Percentiles rank a stretch among this genome's conserved stretches.
Evolutionary conservation across 2,888 invertebrate genomes (phyloP).

Genomic region (Melieria omissa): DNA sequence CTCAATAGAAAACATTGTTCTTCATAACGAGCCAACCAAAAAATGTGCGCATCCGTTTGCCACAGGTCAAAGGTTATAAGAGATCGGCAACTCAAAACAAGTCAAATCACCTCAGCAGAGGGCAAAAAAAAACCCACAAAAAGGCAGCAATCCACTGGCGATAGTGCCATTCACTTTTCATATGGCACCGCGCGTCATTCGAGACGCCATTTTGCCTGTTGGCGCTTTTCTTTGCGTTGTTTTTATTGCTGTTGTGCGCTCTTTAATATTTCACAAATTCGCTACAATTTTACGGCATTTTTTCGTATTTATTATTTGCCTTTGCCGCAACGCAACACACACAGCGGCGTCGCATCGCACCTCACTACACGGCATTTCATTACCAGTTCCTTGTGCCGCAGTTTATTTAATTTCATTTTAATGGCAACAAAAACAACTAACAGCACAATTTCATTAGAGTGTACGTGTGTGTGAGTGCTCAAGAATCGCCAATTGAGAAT

Average conservation of each 20-base stretch:
- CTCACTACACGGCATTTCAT: too few species aligned
- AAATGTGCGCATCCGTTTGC: too few species aligned
- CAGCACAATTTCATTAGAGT: too few species aligned
- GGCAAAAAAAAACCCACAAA: background rate
- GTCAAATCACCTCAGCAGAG: background rate
- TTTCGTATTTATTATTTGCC: background rate
- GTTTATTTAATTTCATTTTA: too few species aligned
- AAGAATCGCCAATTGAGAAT: too few species aligned
- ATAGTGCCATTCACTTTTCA: slow-evolving; percentile 22
- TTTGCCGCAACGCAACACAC: background rate
- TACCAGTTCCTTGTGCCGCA: too few species aligned
- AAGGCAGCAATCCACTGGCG: too few species aligned
- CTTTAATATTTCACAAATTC: slow-evolving; percentile 18
- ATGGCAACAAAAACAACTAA: too few species aligned
- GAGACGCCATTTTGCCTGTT: slow-evolving; percentile 19
- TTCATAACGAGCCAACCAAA: too few species aligned
- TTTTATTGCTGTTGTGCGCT: background rate
- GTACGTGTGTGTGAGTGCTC: too few species aligned
- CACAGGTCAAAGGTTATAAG: background rate
- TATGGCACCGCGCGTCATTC: slow-evolving; percentile 11
- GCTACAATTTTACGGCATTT: slow-evolving; percentile 17
- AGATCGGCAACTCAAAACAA: background rate
- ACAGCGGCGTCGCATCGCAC: background rate
- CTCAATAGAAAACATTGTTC: too few species aligned
- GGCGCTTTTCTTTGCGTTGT: background rate